phyloP scores from a whole-genome alignment of 2,113 vertebrate genomes.

The Osmerus mordax region DNA sequence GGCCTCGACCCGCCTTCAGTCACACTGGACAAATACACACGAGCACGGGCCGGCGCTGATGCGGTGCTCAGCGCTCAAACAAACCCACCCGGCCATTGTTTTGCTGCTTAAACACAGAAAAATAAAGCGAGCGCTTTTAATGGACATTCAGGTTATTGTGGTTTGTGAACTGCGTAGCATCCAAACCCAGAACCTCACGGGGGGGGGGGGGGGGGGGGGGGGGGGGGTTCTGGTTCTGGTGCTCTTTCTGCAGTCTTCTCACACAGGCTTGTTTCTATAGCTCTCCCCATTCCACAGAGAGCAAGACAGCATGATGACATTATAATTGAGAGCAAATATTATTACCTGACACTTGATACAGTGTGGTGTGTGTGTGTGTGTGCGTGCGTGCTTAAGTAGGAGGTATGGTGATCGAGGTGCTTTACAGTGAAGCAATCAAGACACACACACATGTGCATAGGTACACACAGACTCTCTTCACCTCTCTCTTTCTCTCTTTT shows the following conservation, averaged over 20 bases:
- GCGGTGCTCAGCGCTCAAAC: constrained; percentile 16
- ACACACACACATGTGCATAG: constrained; percentile 6
- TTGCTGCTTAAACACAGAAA: constrained; percentile 23
- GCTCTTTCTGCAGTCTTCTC: neutral
- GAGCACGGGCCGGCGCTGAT: neutral
- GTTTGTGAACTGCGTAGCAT: neutral
- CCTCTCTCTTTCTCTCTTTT: neutral
- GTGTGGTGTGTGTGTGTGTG: neutral
- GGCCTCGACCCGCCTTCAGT: neutral
- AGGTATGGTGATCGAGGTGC: neutral
- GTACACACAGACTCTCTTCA: constrained; percentile 4
- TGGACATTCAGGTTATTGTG: constrained; percentile 33
- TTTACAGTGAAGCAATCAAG: neutral
- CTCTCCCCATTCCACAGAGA: neutral
- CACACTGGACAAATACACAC: constrained; percentile 15
- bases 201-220: too few relatives aligned
- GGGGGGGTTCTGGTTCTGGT: neutral
- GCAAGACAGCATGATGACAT: neutral
- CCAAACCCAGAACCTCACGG: neutral
- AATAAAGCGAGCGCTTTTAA: constrained; percentile 13
- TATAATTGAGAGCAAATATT: constrained; percentile 1
- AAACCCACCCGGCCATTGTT: constrained; percentile 28
- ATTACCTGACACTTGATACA: neutral
- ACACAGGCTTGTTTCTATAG: neutral
- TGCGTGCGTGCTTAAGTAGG: neutral